Base-by-base conservation (phyloP, 2,797 vertebrate genomes). In the Pagetopsis macropterus region DNA sequence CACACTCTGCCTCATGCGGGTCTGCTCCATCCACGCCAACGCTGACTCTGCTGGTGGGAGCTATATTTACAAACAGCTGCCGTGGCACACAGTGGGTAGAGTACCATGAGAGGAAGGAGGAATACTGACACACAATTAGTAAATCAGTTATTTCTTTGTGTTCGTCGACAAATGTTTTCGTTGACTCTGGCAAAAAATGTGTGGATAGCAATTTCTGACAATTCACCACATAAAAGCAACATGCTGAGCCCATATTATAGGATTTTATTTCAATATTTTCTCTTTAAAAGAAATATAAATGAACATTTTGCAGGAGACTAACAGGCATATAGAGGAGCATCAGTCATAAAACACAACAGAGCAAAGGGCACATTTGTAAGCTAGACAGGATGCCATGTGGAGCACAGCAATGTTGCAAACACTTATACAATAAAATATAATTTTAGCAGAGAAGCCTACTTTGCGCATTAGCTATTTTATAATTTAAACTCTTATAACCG, bases 61-160 rank as follows among this genome's bases (percentile, higher is more conserved):
- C 93, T 95, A 95, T 94, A 95, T 95, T 95, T 95, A 93, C 92
- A 92, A 94, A 93, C 93, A 92, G 92, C 93, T 92, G 94, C 81
- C 84, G 85, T 88, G 87, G 87, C 81, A 79, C 77, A 37, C 33
- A 37, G 33, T 72, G 79, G 65, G 65, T 65, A 65, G 57, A 65
- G 67, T 27, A 78, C 69, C 54, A 70, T 14, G n/a, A 75, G 64
- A 82, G 62, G 72, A 61, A 64, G 72, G 72, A 73, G 51, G 55
- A 76, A 70, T 48, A 17, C 41, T 33, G 63, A 73, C 70, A 73
- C 63, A 13, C n/a, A 3, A 43, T n/a, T 19, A 55, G 2, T 3
- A 62, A 23, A 12, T 37, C 45, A 45, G 3, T 73, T 58, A 50
- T 64, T 43, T 52, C 4, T 23, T 10, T 17, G 2, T 9, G 12